Percentiles rank a stretch among this genome's conserved stretches.
These are phyloP conservation scores for Macheiramphus alcinus DNA, from an alignment of 2,113 vertebrate species.

Conservation along the genomic window DNA sequence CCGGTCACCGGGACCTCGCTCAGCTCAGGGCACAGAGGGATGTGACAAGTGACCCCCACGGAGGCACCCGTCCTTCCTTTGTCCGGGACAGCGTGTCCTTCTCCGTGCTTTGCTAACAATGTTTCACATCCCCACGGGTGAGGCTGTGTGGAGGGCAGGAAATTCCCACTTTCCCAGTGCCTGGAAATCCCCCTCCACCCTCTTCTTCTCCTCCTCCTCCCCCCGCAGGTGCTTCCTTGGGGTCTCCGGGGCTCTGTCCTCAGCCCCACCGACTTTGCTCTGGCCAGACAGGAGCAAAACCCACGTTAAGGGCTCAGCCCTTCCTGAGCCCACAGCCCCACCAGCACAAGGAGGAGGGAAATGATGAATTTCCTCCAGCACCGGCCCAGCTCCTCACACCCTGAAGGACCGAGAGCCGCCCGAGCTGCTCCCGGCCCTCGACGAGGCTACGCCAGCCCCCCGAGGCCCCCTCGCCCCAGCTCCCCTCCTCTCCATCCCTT, in stretches of 20 bases:
- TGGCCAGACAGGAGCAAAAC: background rate
- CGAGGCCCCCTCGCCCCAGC: fast-evolving
- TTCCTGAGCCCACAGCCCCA: background rate
- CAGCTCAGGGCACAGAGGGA: background rate
- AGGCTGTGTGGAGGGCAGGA: background rate
- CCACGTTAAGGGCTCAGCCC: background rate
- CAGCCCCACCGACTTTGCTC: background rate
- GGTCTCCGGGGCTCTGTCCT: background rate
- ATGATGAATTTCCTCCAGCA: background rate
- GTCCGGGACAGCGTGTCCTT: background rate
- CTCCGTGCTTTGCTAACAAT: fast-evolving
- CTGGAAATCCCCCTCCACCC: background rate
- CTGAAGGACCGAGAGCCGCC: background rate
- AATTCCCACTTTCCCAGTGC: background rate
- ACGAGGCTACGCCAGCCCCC: fast-evolving
- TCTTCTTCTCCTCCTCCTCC: background rate
- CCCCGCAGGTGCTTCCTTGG: background rate
- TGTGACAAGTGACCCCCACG: background rate
- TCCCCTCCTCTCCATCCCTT: background rate
- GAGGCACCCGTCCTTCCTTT: fast-evolving
- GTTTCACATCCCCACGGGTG: background rate
- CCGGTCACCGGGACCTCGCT: fast-evolving
- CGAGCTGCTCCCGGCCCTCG: fast-evolving
- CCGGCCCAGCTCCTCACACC: background rate
- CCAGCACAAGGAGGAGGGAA: background rate